Conservation (phyloP, 2,797 vertebrate species). For the Bovichtus diacanthus region DNA sequence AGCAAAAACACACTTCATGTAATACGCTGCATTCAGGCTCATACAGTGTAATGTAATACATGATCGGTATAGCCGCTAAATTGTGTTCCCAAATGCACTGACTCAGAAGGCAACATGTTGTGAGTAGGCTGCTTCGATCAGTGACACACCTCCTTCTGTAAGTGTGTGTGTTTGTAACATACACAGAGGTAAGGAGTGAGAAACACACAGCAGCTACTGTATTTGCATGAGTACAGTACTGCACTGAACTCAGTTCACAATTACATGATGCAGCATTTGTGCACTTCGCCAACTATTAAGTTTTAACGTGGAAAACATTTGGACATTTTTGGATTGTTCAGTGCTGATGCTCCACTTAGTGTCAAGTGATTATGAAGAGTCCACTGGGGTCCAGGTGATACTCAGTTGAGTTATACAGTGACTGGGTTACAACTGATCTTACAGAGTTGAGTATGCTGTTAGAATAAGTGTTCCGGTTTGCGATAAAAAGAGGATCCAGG, state of each 20-base stretch:
- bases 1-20: not conserved
- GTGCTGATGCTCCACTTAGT: conserved; percentile 11
- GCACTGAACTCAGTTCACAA: not conserved
- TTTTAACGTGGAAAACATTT: not conserved
- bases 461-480: conserved; percentile 2
- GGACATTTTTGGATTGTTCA: conserved; percentile 20
- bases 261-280: not conserved
- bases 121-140: conserved; percentile 24
- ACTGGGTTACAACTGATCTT: conserved; percentile 28
- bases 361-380: conserved; percentile 40
- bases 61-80: conserved; percentile 13
- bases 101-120: conserved; percentile 46
- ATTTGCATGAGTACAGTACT: not conserved
- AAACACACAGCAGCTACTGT: not conserved
- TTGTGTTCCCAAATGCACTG: conserved; percentile 25
- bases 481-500: conserved; percentile 15
- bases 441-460: conserved; percentile 13
- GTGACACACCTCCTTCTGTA: conserved; percentile 42
- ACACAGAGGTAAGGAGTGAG: not conserved
- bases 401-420: conserved; percentile 6
- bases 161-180: conserved; percentile 18
- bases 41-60: not conserved
- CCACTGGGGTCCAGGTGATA: conserved; percentile 31
- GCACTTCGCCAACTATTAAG: not conserved
- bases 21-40: conserved; percentile 15